Percentiles rank a stretch among this genome's conserved stretches.
Evolutionary conservation across 2,113 vertebrate genomes (phyloP).

Genomic region (Amphiprion ocellaris): DNA sequence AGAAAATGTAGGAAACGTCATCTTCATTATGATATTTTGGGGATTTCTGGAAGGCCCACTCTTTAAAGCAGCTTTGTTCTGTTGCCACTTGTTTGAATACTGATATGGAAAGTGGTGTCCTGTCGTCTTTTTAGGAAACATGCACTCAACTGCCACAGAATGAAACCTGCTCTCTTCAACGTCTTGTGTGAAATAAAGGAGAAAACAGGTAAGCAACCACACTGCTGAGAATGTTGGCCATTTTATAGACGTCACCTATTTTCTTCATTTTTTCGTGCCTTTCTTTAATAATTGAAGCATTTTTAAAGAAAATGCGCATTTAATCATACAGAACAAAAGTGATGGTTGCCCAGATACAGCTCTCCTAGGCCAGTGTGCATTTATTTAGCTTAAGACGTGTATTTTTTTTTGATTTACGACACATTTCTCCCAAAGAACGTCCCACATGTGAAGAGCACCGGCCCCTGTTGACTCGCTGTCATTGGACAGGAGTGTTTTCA

Average conservation of each 20-base stretch:
- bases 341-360: background rate
- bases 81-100: slow-evolving; percentile 68
- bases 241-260: background rate
- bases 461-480: slow-evolving; percentile 40
- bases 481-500: slow-evolving; percentile 67
- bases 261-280: background rate
- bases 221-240: background rate
- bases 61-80: slow-evolving; percentile 20
- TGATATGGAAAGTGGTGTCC: slow-evolving; percentile 58
- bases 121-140: slow-evolving; percentile 82
- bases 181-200: slow-evolving; percentile 87
- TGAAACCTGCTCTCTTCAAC: slow-evolving; percentile 87
- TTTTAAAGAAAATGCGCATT: background rate
- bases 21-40: background rate
- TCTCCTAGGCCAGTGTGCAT: background rate
- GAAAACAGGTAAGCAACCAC: slow-evolving; percentile 81
- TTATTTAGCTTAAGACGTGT: background rate
- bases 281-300: background rate
- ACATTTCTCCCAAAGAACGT: slow-evolving; percentile 26
- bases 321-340: slow-evolving; percentile 5
- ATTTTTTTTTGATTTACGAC: slow-evolving; percentile 6
- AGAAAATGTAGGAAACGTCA: background rate
- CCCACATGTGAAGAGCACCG: slow-evolving; percentile 28
- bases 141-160: slow-evolving; percentile 87
- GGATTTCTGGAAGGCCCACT: slow-evolving; percentile 3